Evolutionary conservation across 2,888 invertebrate species (phyloP).

Genomic region (Alviniconcha strummeri): DNA sequence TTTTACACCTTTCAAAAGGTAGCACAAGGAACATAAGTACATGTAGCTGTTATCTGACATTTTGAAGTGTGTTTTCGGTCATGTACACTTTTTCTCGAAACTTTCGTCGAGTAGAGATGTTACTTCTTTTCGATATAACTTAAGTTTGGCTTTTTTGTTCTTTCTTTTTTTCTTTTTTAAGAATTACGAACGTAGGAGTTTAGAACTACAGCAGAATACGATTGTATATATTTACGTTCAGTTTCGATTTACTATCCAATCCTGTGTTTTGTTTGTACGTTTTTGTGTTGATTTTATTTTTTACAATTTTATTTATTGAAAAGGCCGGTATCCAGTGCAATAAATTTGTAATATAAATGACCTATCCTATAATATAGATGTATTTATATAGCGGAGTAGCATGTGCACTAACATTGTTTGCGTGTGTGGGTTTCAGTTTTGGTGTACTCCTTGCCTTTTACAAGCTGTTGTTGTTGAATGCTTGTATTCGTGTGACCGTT

Average conservation of each 20-base stretch:
- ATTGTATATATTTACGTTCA: constrained; percentile 10
- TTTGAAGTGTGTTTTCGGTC: constrained; percentile 3
- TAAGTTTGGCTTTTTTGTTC: not conserved
- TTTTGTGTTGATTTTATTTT: not conserved
- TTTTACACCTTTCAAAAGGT: too few relatives aligned
- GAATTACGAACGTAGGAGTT: not conserved
- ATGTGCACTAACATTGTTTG: constrained; percentile 24
- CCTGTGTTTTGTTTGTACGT: constrained; percentile 22
- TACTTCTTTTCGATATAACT: constrained; percentile 14
- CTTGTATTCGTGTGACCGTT: not conserved
- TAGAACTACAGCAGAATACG: not conserved
- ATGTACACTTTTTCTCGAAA: constrained; percentile 2
- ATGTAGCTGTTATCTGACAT: too few relatives aligned
- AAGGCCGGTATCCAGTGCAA: constrained; percentile 35
- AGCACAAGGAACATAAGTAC: too few relatives aligned
- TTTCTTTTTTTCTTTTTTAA: too few relatives aligned
- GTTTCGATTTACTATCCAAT: not conserved
- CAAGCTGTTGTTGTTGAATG: not conserved
- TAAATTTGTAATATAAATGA: constrained; percentile 25
- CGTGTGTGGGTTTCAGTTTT: constrained; percentile 23
- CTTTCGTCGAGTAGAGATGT: constrained; percentile 14
- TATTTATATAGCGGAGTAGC: constrained; percentile 22
- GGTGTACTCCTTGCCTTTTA: not conserved
- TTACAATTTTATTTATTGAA: constrained; percentile 20
- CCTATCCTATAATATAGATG: constrained; percentile 1